Percentiles rank a stretch among this genome's conserved stretches.
Conservation (phyloP, 2,113 vertebrate species). For the Chaetodon trifascialis region DNA sequence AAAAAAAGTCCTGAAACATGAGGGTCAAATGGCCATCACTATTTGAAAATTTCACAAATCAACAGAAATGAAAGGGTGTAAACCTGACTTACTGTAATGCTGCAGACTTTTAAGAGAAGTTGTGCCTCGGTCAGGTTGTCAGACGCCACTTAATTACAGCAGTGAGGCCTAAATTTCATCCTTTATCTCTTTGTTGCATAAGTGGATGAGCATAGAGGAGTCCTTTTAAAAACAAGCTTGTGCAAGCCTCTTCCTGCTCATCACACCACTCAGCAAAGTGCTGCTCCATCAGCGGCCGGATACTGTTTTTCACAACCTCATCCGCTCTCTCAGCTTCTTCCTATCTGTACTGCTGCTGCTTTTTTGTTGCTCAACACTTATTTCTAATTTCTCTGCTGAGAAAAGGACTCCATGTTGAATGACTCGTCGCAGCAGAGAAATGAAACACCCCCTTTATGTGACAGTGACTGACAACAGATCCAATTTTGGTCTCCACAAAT, state of each 20-base stretch:
- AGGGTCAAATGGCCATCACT: background rate
- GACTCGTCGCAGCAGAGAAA: constrained; percentile 1
- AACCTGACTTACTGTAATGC: background rate
- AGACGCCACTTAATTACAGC: constrained; percentile 61
- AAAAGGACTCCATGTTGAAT: background rate
- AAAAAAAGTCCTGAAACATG: background rate
- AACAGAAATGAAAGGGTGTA: background rate
- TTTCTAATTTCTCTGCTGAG: constrained; percentile 8
- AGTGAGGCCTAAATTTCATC: constrained; percentile 47
- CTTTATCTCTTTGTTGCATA: constrained; percentile 49
- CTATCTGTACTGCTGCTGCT: background rate
- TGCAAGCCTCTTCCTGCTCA: constrained; percentile 64
- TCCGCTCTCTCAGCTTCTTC: background rate
- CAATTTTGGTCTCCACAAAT: constrained; percentile 25
- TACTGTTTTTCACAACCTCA: constrained; percentile 42
- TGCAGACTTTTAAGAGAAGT: constrained; percentile 33
- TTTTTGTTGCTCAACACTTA: background rate
- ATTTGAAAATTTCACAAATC: background rate
- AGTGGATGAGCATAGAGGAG: constrained; percentile 68
- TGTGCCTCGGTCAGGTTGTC: constrained; percentile 22
- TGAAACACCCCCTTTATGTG: constrained; percentile 13
- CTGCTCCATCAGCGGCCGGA: constrained; percentile 47
- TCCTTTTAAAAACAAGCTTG: constrained; percentile 72
- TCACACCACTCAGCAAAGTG: constrained; percentile 78
- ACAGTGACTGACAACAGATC: constrained; percentile 41